Base-by-base conservation (phyloP, 2,888 invertebrate genomes). In the Odontomyia ornata region DNA sequence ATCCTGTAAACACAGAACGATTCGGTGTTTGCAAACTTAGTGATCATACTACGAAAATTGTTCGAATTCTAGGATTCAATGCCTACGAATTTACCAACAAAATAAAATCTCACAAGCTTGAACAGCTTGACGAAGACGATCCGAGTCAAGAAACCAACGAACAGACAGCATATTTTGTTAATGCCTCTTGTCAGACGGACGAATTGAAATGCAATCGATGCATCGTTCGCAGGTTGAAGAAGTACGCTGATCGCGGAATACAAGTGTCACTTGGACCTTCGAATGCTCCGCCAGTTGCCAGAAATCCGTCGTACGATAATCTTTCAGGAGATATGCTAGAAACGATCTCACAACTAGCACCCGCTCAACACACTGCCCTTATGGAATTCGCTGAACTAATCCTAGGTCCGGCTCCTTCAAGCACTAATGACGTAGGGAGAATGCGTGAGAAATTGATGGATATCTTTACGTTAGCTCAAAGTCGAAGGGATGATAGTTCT, bases 351-450 rank as follows among this genome's bases (percentile, higher is more conserved):
- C 18, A 57, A 23, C 36, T 80, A n/a, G 75, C 30, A 15, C 72
- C 79, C 5, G 77, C 77, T 15, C 79, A 80, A 71, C 67, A 77
- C 28, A 28, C 78, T 7, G 79, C 79, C 4, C 36, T 80, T 15
- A 71, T 62, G 18, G 78, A 80, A 67, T 79, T 80, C 46, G 27
- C 77, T 3, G 72, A 78, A 28, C 25, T 79, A 28, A 65, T 78
- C 1, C 46, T 23, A 36, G 67, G 47, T 15, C 75, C 78, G 7
- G 60, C 76, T 4, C 78, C 78, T 25, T 28, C 60, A 13, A 57
- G 67, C 46, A 30, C 60, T 7, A 23, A 23, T 15, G 78, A 78
- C n/a, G 18, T 73, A 21, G 47, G 15, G 28, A 27, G 28, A 15
- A 47, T 78, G 69, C 65, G 78, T n/a, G 76, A 78, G 21, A 67